These are phyloP conservation scores for Galaxias olidus DNA, from an alignment of 2,797 vertebrate genomes.

Conservation along the genomic window DNA sequence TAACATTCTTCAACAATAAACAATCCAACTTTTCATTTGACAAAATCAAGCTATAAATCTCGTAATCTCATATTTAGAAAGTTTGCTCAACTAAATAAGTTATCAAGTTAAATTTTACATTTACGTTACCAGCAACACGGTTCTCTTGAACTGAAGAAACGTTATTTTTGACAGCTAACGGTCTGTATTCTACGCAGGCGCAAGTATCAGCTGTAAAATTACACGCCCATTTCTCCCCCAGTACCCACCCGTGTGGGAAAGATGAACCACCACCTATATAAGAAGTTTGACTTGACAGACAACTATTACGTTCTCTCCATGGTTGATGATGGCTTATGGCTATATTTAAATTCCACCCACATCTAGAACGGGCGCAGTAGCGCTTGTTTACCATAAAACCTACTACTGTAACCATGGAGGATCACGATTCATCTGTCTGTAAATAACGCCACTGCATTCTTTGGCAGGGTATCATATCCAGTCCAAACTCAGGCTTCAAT, in stretches of 20 bases:
- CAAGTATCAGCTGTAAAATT: background rate
- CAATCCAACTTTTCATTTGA: too few relatives aligned
- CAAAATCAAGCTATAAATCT: too few relatives aligned
- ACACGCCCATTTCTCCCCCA: constrained; percentile 18
- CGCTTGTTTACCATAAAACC: constrained; percentile 30
- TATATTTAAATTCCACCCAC: constrained; percentile 49
- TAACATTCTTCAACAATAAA: too few relatives aligned
- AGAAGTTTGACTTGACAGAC: constrained; percentile 25
- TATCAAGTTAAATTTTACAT: too few relatives aligned
- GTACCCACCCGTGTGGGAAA: background rate
- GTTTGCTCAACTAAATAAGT: too few relatives aligned
- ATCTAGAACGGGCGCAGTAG: constrained; percentile 36
- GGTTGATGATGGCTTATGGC: constrained; percentile 3
- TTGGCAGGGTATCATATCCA: constrained; percentile 28
- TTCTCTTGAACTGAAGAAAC: constrained; percentile 34
- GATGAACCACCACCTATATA: constrained; percentile 30
- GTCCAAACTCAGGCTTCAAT: constrained; percentile 6
- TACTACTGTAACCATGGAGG: constrained; percentile 44
- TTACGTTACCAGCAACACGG: too few relatives aligned
- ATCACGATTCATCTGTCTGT: constrained; percentile 57
- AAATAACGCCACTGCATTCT: constrained; percentile 70
- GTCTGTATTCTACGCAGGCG: constrained; percentile 62
- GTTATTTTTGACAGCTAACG: constrained; percentile 64
- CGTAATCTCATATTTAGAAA: too few relatives aligned
- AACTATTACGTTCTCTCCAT: constrained; percentile 6